These are phyloP conservation scores for Cenopis cana DNA, from an alignment of 2,888 invertebrate genomes.

Conservation along the genomic window DNA sequence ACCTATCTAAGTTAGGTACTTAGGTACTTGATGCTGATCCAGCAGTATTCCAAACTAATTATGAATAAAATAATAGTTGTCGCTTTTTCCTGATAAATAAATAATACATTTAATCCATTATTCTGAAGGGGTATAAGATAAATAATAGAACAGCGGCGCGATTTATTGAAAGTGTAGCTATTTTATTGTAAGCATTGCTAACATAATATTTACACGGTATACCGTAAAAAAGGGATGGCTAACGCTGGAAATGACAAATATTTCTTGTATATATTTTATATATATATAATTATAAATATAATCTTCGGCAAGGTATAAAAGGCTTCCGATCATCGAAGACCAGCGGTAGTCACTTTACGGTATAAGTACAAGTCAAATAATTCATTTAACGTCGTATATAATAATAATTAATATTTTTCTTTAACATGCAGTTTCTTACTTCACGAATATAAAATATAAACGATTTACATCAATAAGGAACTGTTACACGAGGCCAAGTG, in stretches of 20 bases:
- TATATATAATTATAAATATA: neutral
- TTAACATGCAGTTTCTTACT: conserved; percentile 29
- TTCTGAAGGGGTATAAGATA: neutral
- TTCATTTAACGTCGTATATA: conserved; percentile 18
- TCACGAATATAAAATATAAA: conserved; percentile 31
- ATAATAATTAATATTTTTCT: conserved; percentile 12
- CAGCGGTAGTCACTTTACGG: conserved; percentile 12
- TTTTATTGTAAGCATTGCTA: conserved; percentile 46
- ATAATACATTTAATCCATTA: neutral
- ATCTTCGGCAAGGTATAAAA: neutral
- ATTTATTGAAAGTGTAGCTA: conserved; percentile 69
- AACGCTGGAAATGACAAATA: conserved; percentile 8
- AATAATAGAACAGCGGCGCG: conserved; percentile 49
- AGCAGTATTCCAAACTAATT: neutral
- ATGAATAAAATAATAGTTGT: neutral
- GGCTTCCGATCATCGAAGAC: neutral
- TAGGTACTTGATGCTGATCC: neutral
- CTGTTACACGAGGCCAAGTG: conserved; percentile 6
- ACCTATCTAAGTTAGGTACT: too few species aligned
- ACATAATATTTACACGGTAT: conserved; percentile 71
- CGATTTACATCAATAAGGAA: conserved; percentile 31
- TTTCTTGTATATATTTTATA: neutral
- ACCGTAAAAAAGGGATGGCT: conserved; percentile 49
- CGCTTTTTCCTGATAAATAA: neutral
- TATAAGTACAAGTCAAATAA: conserved; percentile 9